Evolutionary conservation across 2,888 invertebrate genomes (phyloP), one percentile per base, ranked within the genome.

Genomic region (Spodoptera picta): DNA sequence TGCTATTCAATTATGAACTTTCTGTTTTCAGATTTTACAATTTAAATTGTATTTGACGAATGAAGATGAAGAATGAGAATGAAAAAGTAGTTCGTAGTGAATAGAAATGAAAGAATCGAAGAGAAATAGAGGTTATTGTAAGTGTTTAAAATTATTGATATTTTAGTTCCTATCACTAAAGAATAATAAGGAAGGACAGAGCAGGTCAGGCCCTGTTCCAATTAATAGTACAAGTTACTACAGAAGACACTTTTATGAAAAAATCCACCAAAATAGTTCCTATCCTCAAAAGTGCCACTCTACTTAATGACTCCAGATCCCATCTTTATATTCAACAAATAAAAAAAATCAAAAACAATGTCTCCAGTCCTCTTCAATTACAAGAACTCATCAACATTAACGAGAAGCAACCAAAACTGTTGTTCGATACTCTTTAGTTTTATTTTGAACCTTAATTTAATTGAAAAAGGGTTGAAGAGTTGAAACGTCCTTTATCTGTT

Each of bases 401-500:
- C 48, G 14, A 44, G 27, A 52, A 4, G 27, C 36, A 50, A 71
- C 57, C 23, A 55, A 55, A 61, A 61, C 47, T 67, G 42, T 31
- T 56, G 49, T 52, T 65, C 42, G 53, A 46, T 60, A 1, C 59
- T 64, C 41, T 54, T 52, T 4, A 41, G 23, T 58, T 69, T 74
- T 64, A 69, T 57, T 45, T n/a, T 41, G 41, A 51, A 55, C 61
- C 55, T 75, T 75, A 78, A 78, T 77, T 70, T 69, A 79, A 79
- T 77, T 77, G 59, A 73, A 70, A 65, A 65, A 68, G 60, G 54
- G 64, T 46, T 60, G 53, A 69, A 52, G 52, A 59, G 42, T 63
- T 60, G 60, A 50, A 63, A 56, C 53, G 68, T 74, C 65, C 56
- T 81, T 80, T 83, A 82, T 81, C 80, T 75, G 69, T 63, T 72